Evolutionary conservation across 1,140 invertebrate species (phyloP).

Genomic region (Drosophila equinoxialis): DNA sequence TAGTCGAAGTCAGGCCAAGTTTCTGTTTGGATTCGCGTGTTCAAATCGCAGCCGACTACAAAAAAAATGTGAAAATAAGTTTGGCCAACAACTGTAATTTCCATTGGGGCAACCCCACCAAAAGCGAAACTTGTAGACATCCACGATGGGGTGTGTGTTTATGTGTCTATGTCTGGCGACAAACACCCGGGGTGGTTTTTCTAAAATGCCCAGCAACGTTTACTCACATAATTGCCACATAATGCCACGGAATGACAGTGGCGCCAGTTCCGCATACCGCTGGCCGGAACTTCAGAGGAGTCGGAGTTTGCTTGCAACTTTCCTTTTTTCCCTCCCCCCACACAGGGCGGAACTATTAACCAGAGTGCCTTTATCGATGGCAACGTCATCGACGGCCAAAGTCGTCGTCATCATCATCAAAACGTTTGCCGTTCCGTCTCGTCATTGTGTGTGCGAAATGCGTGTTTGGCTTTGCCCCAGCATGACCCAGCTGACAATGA

Average conservation of each 20-base stretch:
- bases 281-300: constrained; percentile 15
- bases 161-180: constrained; percentile 57
- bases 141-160: constrained; percentile 41
- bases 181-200: constrained; percentile 55
- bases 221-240: constrained; percentile 68
- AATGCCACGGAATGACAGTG: constrained; percentile 40
- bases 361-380: constrained; percentile 17
- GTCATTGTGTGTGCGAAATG: constrained; percentile 10
- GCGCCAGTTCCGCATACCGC: constrained; percentile 63
- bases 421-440: not conserved
- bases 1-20: constrained; percentile 25
- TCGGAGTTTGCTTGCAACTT: constrained; percentile 47
- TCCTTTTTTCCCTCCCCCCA: constrained; percentile 38
- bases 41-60: constrained; percentile 21
- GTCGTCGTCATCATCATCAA: not conserved
- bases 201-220: constrained; percentile 31
- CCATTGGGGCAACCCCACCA: constrained; percentile 38
- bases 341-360: constrained; percentile 62
- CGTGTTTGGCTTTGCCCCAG: constrained; percentile 26
- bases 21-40: constrained; percentile 50
- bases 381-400: not conserved
- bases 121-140: constrained; percentile 63
- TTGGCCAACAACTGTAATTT: constrained; percentile 43
- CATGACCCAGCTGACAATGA: constrained; percentile 15
- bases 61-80: constrained; percentile 10